Percentiles rank a stretch among this genome's conserved stretches.
phyloP scores from a whole-genome alignment of 2,888 invertebrate species.

The Sphaerophoria rueppellii region DNA sequence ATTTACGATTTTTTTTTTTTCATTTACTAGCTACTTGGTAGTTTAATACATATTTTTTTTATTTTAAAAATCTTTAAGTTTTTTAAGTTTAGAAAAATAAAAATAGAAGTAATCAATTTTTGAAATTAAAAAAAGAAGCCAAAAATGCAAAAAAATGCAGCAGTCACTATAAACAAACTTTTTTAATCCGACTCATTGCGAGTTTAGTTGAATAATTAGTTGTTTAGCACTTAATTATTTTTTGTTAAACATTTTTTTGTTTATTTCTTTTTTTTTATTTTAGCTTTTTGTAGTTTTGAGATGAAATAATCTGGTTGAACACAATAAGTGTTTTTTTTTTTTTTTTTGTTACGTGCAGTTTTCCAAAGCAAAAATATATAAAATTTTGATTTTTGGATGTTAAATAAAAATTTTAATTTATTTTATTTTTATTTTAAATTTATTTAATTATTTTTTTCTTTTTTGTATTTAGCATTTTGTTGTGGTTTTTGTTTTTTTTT shows the following conservation, averaged over 20 bases:
- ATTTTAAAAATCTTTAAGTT: background rate
- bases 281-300: background rate
- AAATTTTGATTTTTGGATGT: background rate
- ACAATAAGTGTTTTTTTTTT: constrained; percentile 2
- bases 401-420: constrained; percentile 9
- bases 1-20: background rate
- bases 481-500: constrained; percentile 20
- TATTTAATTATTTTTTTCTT: constrained; percentile 55
- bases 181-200: constrained; percentile 38
- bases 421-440: constrained; percentile 13
- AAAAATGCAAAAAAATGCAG: background rate
- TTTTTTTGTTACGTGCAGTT: constrained; percentile 13
- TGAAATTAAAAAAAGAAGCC: background rate
- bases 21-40: constrained; percentile 31
- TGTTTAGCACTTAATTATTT: constrained; percentile 15
- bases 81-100: background rate
- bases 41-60: background rate
- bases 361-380: background rate
- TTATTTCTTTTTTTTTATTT: background rate
- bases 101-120: background rate
- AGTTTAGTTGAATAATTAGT: background rate
- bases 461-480: constrained; percentile 69
- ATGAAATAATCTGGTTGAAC: background rate
- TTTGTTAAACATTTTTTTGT: background rate
- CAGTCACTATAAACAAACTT: constrained; percentile 18